Evolutionary conservation across 2,888 invertebrate genomes (phyloP), one percentile per base, ranked within the genome.

Genomic region (Polyommatus icarus): DNA sequence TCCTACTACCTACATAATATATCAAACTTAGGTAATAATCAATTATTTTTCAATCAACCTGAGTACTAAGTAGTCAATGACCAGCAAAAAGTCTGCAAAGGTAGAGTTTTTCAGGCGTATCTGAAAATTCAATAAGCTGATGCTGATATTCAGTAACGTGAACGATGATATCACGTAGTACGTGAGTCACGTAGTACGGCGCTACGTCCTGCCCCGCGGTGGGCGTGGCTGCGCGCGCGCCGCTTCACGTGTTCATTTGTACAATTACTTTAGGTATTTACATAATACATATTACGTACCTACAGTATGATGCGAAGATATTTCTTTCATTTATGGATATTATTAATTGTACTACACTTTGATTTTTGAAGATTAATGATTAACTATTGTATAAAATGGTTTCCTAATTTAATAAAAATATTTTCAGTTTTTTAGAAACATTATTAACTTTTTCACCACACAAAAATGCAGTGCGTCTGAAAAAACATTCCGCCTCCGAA

Each of bases 161-260:
- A 75, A 50, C 50, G 75, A 54, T 75, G 75, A 75, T 73, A 67
- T 75, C 75, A 76, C 78, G 77, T 78, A 78, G 77, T 77, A 76
- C 73, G 78, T 77, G 76, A 72, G 20, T 72, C 72, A 77, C 72
- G 50, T 50, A 54, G 50, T 29, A 75, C 54, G 77, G 72, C 18
- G 75, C 50, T 73, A 77, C 77, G 59, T 79, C 78, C 78, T 78
- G 67, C 71, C 61, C 20, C 79, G 76, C 79, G 81, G 82, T 87
- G 85, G 87, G 83, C 82, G 82, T 78, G 84, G 85, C 88, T 87
- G 87, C 85, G 79, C 80, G 86, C 85, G 87, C 83, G 84, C 85
- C 85, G 85, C 88, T 88, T 88, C 85, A 29, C 67, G 67, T 15
- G 29, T 15, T 67, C 29, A 67, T 67, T 67, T 67, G 67, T 15